Evolutionary conservation across 2,888 invertebrate species (phyloP).

Genomic region (Dasypogon diadema): DNA sequence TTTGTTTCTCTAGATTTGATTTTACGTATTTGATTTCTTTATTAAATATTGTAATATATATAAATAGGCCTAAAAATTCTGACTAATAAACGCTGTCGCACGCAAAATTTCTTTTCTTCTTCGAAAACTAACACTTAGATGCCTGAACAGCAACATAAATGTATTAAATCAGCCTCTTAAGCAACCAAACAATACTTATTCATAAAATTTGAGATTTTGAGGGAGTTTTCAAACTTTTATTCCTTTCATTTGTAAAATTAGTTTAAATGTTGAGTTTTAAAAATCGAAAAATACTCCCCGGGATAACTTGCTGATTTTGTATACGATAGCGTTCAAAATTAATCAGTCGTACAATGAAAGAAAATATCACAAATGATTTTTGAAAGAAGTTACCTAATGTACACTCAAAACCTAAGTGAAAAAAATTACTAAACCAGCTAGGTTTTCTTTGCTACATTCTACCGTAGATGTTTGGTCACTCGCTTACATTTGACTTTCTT

Average conservation of each 20-base stretch:
- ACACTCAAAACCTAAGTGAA: background rate
- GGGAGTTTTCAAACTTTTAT: too few species aligned
- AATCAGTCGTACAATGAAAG: background rate
- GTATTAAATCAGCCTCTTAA: too few species aligned
- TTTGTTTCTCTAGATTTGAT: conserved; percentile 15
- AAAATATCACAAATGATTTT: conserved; percentile 18
- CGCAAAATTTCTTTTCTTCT: too few species aligned
- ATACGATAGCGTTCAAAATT: background rate
- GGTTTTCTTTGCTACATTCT: background rate
- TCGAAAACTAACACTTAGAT: too few species aligned
- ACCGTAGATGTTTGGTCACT: conserved; percentile 8
- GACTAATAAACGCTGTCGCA: background rate
- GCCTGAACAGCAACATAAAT: too few species aligned
- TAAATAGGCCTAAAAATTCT: conserved; percentile 33
- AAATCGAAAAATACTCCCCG: too few species aligned
- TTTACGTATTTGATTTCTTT: conserved; percentile 31
- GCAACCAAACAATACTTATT: too few species aligned
- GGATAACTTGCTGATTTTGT: too few species aligned
- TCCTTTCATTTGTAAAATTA: too few species aligned
- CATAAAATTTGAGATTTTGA: too few species aligned
- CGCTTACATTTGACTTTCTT: conserved; percentile 69
- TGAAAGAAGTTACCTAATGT: background rate
- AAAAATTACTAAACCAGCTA: background rate
- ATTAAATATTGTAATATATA: background rate
- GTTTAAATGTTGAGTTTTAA: too few species aligned